A percentile compares a stretch with the other conserved stretches of the same genome.
Conservation (phyloP, 2,888 invertebrate genomes). For the Heliconius ethilla region DNA sequence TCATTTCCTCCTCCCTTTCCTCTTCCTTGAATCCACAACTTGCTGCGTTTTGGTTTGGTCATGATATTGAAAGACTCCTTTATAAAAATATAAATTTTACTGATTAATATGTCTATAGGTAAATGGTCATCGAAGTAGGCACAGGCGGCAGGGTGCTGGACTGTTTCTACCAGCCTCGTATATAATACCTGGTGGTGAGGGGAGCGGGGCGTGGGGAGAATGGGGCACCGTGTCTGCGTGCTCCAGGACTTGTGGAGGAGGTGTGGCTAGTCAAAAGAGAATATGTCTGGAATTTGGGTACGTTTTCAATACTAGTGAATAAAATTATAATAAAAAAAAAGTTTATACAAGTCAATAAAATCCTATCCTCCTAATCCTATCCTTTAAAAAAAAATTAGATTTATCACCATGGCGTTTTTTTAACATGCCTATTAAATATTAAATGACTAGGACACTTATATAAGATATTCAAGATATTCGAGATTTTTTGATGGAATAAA, state of each 20-base stretch:
- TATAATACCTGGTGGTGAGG: slow-evolving; percentile 86
- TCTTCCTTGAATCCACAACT: too few species aligned
- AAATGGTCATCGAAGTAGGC: slow-evolving; percentile 85
- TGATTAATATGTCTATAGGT: slow-evolving; percentile 52
- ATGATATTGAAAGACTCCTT: too few species aligned
- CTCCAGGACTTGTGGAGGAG: slow-evolving; percentile 95
- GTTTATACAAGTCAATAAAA: not conserved
- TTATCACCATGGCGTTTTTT: too few species aligned
- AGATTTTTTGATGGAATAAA: too few species aligned
- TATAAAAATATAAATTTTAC: not conserved
- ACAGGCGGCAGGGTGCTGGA: slow-evolving; percentile 89
- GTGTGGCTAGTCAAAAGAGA: slow-evolving; percentile 92
- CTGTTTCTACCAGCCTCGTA: slow-evolving; percentile 87
- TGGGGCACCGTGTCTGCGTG: slow-evolving; percentile 93
- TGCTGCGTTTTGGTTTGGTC: too few species aligned
- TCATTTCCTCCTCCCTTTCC: too few species aligned
- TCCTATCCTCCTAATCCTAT: too few species aligned
- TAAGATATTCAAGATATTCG: not conserved
- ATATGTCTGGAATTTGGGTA: slow-evolving; percentile 86
- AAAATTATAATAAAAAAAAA: not conserved
- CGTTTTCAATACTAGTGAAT: slow-evolving; percentile 47
- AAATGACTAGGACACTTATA: not conserved
- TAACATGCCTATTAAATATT: not conserved
- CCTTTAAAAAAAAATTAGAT: not conserved
- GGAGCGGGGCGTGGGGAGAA: slow-evolving; percentile 88